These are phyloP conservation scores for Spisula solida DNA, from an alignment of 2,888 invertebrate species.

Conservation along the genomic window DNA sequence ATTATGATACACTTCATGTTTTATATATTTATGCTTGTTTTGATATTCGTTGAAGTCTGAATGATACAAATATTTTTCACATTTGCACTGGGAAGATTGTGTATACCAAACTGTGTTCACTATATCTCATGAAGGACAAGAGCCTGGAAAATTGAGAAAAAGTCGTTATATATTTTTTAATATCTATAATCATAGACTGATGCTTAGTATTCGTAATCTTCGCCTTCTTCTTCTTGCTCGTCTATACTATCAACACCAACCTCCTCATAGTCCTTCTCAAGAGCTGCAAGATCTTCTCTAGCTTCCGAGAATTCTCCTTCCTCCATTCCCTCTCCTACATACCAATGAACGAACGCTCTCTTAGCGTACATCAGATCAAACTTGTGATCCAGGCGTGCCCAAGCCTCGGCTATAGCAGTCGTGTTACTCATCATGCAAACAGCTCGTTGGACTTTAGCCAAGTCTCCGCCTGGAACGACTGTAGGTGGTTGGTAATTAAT, in stretches of 20 bases:
- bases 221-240: constrained; percentile 78
- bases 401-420: constrained; percentile 10
- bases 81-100: too few relatives aligned
- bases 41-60: too few relatives aligned
- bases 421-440: constrained; percentile 18
- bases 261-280: constrained; percentile 80
- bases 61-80: too few relatives aligned
- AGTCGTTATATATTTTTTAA: too few relatives aligned
- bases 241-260: constrained; percentile 77
- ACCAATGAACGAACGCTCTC: constrained; percentile 96
- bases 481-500: constrained; percentile 93
- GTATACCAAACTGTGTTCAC: too few relatives aligned
- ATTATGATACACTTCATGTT: too few relatives aligned
- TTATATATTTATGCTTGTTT: too few relatives aligned
- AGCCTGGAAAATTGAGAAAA: too few relatives aligned
- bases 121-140: too few relatives aligned
- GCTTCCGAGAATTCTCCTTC: constrained; percentile 84
- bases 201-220: constrained; percentile 67
- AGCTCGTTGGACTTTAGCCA: constrained; percentile 13
- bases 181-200: too few relatives aligned
- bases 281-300: constrained; percentile 81
- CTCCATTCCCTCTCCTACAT: constrained; percentile 84
- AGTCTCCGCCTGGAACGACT: constrained; percentile 91
- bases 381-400: constrained; percentile 4
- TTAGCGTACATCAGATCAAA: constrained; percentile 93